phyloP scores from a whole-genome alignment of 2,113 vertebrate species.

The Pelecanus crispus region DNA sequence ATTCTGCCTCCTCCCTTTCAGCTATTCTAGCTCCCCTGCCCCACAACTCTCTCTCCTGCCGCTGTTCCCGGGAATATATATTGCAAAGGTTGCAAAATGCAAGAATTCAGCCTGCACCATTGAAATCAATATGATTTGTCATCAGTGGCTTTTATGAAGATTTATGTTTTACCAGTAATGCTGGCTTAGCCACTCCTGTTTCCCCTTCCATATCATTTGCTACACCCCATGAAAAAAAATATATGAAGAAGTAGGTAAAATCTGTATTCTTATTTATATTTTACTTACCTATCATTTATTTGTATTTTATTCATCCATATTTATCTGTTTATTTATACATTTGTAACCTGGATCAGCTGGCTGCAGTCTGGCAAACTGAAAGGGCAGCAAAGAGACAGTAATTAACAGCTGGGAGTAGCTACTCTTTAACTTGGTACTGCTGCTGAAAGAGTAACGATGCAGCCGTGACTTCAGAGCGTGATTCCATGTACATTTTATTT shows the following conservation, averaged over 20 bases:
- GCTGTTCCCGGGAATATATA: neutral
- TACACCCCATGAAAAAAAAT: neutral
- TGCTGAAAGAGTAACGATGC: neutral
- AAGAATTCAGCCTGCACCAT: neutral
- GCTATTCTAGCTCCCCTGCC: neutral
- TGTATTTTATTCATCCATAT: neutral
- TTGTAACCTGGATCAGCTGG: neutral
- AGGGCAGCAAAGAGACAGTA: neutral
- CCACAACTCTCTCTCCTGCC: neutral
- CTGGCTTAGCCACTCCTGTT: neutral
- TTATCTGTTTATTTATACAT: neutral
- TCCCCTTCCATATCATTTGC: neutral
- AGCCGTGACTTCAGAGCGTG: neutral
- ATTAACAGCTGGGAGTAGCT: neutral
- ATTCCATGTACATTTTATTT: neutral
- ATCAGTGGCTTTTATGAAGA: neutral
- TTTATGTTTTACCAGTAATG: neutral
- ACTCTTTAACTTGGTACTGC: neutral
- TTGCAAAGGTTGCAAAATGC: slow-evolving; percentile 8
- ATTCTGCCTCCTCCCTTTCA: neutral
- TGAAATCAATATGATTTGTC: slow-evolving; percentile 6
- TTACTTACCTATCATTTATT: neutral
- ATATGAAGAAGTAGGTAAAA: neutral
- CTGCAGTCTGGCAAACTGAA: neutral
- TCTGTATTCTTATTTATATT: neutral